phyloP scores from a whole-genome alignment of 2,888 invertebrate genomes.

The Cantharis flavilabris region DNA sequence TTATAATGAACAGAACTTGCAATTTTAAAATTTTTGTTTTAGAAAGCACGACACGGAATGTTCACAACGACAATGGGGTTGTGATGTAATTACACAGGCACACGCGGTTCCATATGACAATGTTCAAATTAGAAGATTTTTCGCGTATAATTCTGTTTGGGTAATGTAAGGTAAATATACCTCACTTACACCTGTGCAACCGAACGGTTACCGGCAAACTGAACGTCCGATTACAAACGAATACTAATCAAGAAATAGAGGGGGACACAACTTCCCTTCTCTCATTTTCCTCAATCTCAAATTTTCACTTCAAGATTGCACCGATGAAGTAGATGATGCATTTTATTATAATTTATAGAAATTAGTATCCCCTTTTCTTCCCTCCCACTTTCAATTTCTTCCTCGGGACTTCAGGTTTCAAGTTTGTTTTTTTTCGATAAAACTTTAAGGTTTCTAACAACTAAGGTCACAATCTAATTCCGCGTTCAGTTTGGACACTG shows the following conservation, averaged over 20 bases:
- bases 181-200: background rate
- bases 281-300: background rate
- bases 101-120: background rate
- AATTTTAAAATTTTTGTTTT: constrained; percentile 13
- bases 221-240: background rate
- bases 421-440: no score
- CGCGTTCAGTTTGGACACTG: no score
- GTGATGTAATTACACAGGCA: constrained; percentile 26
- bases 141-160: background rate
- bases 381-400: background rate
- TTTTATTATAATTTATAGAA: background rate
- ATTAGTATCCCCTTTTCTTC: background rate
- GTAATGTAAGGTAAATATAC: background rate
- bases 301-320: background rate
- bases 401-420: no score
- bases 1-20: background rate
- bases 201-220: constrained; percentile 20
- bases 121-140: background rate
- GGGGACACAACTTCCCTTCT: constrained; percentile 18
- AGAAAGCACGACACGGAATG: constrained; percentile 33
- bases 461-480: no score
- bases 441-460: no score
- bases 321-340: background rate
- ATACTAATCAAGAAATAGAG: constrained; percentile 6
- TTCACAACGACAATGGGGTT: constrained; percentile 32